These are phyloP conservation scores for Cryptus viduatorius DNA, from an alignment of 2,888 invertebrate genomes.

Conservation along the genomic window DNA sequence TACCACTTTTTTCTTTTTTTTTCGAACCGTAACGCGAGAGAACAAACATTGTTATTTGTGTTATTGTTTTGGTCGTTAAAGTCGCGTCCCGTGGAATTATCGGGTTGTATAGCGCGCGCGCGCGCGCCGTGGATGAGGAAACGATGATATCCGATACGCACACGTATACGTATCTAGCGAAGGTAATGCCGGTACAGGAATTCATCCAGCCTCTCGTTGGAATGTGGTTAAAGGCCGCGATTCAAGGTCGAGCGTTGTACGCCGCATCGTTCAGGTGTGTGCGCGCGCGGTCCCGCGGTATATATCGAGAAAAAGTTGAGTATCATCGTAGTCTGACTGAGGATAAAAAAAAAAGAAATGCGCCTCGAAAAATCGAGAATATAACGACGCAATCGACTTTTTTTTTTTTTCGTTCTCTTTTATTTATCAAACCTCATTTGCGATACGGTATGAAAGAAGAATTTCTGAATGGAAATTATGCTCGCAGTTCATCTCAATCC, in stretches of 20 bases:
- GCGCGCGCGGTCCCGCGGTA: neutral
- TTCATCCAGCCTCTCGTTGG: slow-evolving; percentile 70
- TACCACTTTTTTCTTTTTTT: neutral
- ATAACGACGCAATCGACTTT: slow-evolving; percentile 24
- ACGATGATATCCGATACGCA: slow-evolving; percentile 1
- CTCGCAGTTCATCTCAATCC: slow-evolving; percentile 2
- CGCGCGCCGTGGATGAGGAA: neutral
- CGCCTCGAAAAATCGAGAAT: slow-evolving; percentile 3
- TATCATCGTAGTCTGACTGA: neutral
- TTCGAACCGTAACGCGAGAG: neutral
- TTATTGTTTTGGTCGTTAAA: slow-evolving; percentile 47
- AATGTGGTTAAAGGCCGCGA: slow-evolving; percentile 81
- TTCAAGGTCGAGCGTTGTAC: slow-evolving; percentile 77
- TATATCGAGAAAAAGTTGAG: slow-evolving; percentile 22
- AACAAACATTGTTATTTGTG: neutral
- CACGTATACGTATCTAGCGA: neutral
- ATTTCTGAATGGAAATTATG: slow-evolving; percentile 37
- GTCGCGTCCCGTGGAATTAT: neutral
- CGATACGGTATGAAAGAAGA: slow-evolving; percentile 47
- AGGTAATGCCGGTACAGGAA: slow-evolving; percentile 41
- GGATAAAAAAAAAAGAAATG: slow-evolving; percentile 31
- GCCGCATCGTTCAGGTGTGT: slow-evolving; percentile 19
- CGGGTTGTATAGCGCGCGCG: neutral
- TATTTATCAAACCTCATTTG: slow-evolving; percentile 39
- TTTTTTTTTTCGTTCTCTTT: neutral